phyloP scores from a whole-genome alignment of 2,888 invertebrate genomes.

The Caenorhabditis doughertyi region DNA sequence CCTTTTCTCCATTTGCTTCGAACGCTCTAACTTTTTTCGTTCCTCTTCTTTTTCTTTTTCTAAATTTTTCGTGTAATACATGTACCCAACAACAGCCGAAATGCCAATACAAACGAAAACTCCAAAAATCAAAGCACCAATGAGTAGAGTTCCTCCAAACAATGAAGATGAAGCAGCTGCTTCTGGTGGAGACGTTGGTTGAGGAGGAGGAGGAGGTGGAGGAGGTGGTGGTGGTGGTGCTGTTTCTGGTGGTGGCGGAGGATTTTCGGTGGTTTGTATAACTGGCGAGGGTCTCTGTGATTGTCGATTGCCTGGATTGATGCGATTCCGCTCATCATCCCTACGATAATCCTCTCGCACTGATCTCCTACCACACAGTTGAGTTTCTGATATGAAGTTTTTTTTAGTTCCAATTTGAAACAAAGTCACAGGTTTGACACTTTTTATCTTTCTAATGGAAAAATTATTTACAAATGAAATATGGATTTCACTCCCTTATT shows the following conservation, averaged over 20 bases:
- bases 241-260: background rate
- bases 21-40: slow-evolving; percentile 7
- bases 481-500: too few relatives aligned
- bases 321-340: too few relatives aligned
- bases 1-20: background rate
- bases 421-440: too few relatives aligned
- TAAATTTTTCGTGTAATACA: slow-evolving; percentile 9
- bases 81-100: background rate
- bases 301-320: too few relatives aligned
- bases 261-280: background rate
- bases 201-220: background rate
- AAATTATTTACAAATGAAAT: too few relatives aligned
- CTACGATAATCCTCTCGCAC: too few relatives aligned
- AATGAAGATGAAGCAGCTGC: background rate
- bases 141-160: background rate
- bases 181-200: background rate
- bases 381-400: too few relatives aligned
- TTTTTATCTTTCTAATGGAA: too few relatives aligned
- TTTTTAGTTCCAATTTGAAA: too few relatives aligned
- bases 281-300: background rate
- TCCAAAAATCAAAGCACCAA: slow-evolving; percentile 6
- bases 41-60: slow-evolving; percentile 1
- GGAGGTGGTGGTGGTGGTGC: background rate
- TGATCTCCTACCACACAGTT: too few relatives aligned
- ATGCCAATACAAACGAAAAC: background rate